phyloP scores from a whole-genome alignment of 2,888 invertebrate species.

The Podabrus alpinus region DNA sequence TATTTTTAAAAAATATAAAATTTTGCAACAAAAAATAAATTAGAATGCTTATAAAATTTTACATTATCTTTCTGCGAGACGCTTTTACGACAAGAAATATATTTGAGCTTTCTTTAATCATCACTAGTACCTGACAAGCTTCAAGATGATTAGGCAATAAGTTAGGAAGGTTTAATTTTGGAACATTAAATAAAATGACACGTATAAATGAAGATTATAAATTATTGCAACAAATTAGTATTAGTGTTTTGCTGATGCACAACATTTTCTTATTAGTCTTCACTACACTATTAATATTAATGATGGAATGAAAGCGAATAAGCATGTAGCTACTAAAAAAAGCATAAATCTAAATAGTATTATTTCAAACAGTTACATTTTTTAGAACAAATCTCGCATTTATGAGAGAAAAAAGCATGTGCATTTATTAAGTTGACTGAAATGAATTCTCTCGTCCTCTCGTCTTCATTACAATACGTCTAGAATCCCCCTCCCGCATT shows the following conservation, averaged over 20 bases:
- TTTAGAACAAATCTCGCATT: conserved; percentile 5
- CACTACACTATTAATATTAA: neutral
- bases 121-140: neutral
- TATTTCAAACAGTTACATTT: conserved; percentile 13
- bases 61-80: neutral
- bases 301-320: neutral
- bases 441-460: conserved; percentile 44
- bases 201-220: neutral
- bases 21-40: neutral
- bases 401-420: conserved; percentile 38
- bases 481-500: conserved; percentile 44
- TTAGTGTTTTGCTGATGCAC: neutral
- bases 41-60: neutral
- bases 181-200: neutral
- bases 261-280: neutral
- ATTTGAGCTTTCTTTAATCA: neutral
- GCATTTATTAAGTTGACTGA: conserved; percentile 46
- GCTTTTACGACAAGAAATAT: neutral
- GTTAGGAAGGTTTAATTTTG: neutral
- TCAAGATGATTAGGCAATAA: neutral
- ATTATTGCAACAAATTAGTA: neutral
- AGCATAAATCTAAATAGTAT: conserved; percentile 19
- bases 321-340: neutral
- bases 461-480: conserved; percentile 48
- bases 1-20: neutral